Base-by-base conservation (phyloP, 2,888 invertebrate species). In the Drosophila mimica region DNA sequence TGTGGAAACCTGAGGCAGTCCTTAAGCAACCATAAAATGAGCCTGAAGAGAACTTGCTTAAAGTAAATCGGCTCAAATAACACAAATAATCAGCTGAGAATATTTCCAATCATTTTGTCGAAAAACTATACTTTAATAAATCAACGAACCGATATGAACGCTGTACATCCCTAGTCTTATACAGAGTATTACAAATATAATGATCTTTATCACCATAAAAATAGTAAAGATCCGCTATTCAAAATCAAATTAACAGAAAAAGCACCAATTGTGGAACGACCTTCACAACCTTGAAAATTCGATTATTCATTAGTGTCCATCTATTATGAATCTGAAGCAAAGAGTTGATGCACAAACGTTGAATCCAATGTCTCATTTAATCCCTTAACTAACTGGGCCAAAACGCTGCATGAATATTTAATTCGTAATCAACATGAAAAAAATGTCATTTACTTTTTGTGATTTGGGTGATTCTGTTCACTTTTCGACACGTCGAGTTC, bases 401-500 rank as follows among this genome's bases (percentile, higher is more conserved):
- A 38, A 56, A 43, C 30, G 15, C 46, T 25, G 9, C 20, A 15
- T 31, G 57, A 15, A 57, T 43, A 57, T 57, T 40, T 30, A 8
- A 56, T 38, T 3, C n/a, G 56, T 5, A 38, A n/a, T 15, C 13
- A 15, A 1, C 38, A n/a, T 30, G 13, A 15, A 56, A 56, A 38
- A 38, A 56, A 38, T 4, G 57, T 51, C 70, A 59, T 74, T 56
- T 9, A 73, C 83, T 82, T 77, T 53, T 68, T 46, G 77, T 79
- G 79, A 25, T 25, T 58, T 74, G 57, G 81, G 69, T 33, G 83
- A 65, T 81, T 83, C 85, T 81, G 82, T 84, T 77, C 77, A 84
- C 66, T 70, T 69, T 65, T 77, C 79, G 61, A 79, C 84, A 72
- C 76, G 53, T 67, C 46, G 63, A 82, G 83, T 79, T 59, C 53